Evolutionary conservation across 2,113 vertebrate genomes (phyloP).

Genomic region (Crotalus horridus): DNA sequence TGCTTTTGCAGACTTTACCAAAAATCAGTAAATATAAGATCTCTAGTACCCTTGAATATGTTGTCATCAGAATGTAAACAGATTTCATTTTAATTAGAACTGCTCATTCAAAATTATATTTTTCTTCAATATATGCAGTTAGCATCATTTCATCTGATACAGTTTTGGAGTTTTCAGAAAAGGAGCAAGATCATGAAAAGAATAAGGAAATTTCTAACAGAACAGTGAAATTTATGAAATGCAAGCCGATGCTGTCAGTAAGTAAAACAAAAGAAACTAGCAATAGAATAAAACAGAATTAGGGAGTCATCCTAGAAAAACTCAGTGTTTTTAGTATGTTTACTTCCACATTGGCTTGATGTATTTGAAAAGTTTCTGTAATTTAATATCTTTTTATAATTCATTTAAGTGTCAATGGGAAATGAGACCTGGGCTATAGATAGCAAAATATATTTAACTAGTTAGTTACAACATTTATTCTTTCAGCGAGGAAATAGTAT

Average conservation of each 20-base stretch:
- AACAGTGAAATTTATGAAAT: slow-evolving; percentile 92
- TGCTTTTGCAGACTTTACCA: slow-evolving; percentile 6
- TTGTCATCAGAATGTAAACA: neutral
- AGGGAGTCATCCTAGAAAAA: slow-evolving; percentile 14
- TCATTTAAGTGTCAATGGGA: neutral
- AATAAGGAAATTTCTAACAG: slow-evolving; percentile 87
- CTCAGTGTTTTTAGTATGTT: neutral
- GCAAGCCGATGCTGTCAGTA: slow-evolving; percentile 90
- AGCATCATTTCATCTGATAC: slow-evolving; percentile 76
- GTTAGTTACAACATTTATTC: neutral
- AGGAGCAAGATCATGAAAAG: slow-evolving; percentile 86
- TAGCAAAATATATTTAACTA: neutral
- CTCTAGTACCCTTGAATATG: neutral
- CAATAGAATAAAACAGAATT: slow-evolving; percentile 35
- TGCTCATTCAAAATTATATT: slow-evolving; percentile 8
- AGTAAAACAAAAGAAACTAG: slow-evolving; percentile 58
- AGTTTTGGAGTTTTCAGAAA: slow-evolving; percentile 82
- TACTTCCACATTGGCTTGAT: neutral
- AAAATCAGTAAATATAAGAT: neutral
- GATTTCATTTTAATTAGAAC: neutral
- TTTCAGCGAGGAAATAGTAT: neutral
- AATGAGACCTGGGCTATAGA: neutral
- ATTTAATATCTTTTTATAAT: neutral
- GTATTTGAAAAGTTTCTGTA: neutral
- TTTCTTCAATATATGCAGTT: slow-evolving; percentile 65